Evolutionary conservation across 2,113 vertebrate species (phyloP).

Genomic region (Gasterosteus nipponicus): DNA sequence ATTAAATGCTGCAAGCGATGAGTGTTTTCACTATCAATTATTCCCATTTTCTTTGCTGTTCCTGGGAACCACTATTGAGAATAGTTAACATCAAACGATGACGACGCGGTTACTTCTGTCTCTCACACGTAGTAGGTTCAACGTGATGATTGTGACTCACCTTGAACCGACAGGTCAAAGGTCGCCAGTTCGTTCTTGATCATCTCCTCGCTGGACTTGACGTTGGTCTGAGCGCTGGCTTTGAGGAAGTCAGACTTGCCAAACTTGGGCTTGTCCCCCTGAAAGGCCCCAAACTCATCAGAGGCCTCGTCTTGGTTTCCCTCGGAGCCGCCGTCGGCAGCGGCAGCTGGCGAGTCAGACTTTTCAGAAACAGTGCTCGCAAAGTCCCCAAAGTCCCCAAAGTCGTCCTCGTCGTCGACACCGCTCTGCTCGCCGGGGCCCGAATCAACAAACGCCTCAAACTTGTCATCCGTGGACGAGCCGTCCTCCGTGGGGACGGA

Average conservation of each 20-base stretch:
- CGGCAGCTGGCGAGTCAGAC: conserved; percentile 62
- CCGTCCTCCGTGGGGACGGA: conserved; percentile 83
- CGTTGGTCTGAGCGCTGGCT: conserved; percentile 91
- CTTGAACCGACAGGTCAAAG: conserved; percentile 97
- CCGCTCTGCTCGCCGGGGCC: conserved; percentile 37
- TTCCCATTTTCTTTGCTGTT: background rate
- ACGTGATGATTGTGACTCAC: conserved; percentile 77
- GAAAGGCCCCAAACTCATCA: conserved; percentile 93
- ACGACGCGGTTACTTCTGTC: background rate
- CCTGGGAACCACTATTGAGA: background rate
- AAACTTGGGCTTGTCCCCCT: conserved; percentile 96
- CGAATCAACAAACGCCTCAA: conserved; percentile 85
- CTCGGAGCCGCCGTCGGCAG: conserved; percentile 45
- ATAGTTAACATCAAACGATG: background rate
- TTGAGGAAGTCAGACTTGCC: conserved; percentile 98
- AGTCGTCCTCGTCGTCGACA: conserved; percentile 76
- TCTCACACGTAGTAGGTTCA: background rate
- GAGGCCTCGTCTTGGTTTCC: conserved; percentile 74
- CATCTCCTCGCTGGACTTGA: conserved; percentile 99
- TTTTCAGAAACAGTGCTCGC: conserved; percentile 81
- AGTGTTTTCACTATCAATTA: background rate
- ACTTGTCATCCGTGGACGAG: conserved; percentile 74
- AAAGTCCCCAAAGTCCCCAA: conserved; percentile 90
- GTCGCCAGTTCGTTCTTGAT: conserved; percentile 96
- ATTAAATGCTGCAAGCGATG: background rate